Conservation (phyloP, 1,140 invertebrate species). For the Euschistus heros region DNA sequence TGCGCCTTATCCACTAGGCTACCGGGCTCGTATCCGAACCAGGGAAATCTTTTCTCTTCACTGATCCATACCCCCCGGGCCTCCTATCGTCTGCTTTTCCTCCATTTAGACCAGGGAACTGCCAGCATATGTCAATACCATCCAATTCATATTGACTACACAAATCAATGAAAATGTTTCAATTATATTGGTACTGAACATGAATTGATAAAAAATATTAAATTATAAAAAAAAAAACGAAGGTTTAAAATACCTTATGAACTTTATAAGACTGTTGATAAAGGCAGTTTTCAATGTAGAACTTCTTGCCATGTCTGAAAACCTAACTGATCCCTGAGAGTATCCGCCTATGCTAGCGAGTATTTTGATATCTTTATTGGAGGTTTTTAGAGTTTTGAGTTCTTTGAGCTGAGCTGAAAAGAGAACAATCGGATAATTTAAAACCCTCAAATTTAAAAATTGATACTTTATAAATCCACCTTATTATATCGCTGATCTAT, state of each 20-base stretch:
- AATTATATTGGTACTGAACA: neutral
- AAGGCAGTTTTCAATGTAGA: conserved; percentile 47
- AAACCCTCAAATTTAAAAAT: too few relatives aligned
- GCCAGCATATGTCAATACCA: conserved; percentile 67
- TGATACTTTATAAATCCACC: too few relatives aligned
- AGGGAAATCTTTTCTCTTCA: too few relatives aligned
- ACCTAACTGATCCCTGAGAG: conserved; percentile 75
- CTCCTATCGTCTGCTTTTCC: conserved; percentile 59
- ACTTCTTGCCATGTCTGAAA: conserved; percentile 57
- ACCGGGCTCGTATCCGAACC: too few relatives aligned
- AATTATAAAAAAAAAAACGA: neutral
- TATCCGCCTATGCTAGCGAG: conserved; percentile 75
- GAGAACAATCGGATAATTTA: too few relatives aligned
- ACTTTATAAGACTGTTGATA: conserved; percentile 47
- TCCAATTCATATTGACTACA: conserved; percentile 44
- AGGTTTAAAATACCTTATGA: conserved; percentile 46
- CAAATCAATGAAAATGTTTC: neutral
- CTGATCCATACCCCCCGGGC: too few relatives aligned
- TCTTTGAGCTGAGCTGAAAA: conserved; percentile 49
- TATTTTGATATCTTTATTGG: conserved; percentile 63
- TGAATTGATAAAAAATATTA: conserved; percentile 15
- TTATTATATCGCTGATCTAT: too few relatives aligned
- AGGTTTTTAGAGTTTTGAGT: conserved; percentile 47
- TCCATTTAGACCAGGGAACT: conserved; percentile 61
- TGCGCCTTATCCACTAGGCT: too few relatives aligned